phyloP scores from a whole-genome alignment of 2,797 vertebrate species.

The Philypnodon macrostomus region DNA sequence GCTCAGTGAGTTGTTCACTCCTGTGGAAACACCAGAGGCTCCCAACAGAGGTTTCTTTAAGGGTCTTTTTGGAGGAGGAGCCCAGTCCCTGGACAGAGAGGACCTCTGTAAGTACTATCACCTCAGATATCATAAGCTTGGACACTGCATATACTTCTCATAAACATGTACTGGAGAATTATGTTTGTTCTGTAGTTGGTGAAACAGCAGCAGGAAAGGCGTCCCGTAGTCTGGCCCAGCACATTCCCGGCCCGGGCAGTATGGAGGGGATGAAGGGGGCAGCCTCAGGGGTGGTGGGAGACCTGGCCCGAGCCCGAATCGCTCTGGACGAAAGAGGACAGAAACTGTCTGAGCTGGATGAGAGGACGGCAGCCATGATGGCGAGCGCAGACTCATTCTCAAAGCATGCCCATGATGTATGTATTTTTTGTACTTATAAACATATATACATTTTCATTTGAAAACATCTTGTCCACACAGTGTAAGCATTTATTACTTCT shows the following conservation, averaged over 20 bases:
- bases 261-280: conserved; percentile 97
- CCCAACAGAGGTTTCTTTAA: conserved; percentile 98
- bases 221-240: conserved; percentile 91
- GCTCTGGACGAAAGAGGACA: conserved; percentile 96
- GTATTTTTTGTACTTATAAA: too few species aligned
- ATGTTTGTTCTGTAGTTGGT: conserved; percentile 78
- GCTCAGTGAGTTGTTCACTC: conserved; percentile 96
- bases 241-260: conserved; percentile 91
- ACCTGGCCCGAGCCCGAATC: conserved; percentile 89
- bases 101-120: conserved; percentile 93
- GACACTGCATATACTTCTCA: too few species aligned
- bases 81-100: conserved; percentile 95
- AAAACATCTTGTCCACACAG: too few species aligned
- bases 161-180: not conserved
- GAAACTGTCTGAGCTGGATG: conserved; percentile 93
- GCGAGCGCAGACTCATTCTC: conserved; percentile 94
- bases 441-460: too few species aligned
- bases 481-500: too few species aligned
- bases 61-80: conserved; percentile 95
- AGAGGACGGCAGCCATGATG: conserved; percentile 94
- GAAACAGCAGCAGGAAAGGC: conserved; percentile 89
- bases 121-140: not conserved
- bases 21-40: conserved; percentile 97
- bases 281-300: conserved; percentile 91
- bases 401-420: conserved; percentile 93